Conservation (phyloP, 1,140 invertebrate species). For the Ceratoteleas bidentatus region DNA sequence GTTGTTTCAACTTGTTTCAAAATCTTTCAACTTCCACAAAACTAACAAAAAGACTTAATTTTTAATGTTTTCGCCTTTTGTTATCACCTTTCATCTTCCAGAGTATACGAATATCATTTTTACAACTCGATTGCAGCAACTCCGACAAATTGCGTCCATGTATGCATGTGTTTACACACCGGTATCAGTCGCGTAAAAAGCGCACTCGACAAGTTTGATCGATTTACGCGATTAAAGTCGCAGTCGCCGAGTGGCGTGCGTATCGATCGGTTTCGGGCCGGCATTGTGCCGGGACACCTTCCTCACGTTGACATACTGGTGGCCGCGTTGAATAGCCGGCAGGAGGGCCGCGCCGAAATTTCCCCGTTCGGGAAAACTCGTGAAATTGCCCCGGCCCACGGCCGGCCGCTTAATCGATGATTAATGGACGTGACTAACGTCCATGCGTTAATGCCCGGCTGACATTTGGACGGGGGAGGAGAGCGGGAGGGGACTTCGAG, state of each 20-base stretch:
- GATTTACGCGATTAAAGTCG: slow-evolving; percentile 70
- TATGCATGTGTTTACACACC: slow-evolving; percentile 47
- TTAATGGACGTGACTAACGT: slow-evolving; percentile 63
- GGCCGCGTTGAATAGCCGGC: slow-evolving; percentile 59
- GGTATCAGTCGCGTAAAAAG: slow-evolving; percentile 46
- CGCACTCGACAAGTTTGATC: slow-evolving; percentile 72
- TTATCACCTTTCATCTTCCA: too few relatives aligned
- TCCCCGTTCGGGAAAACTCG: slow-evolving; percentile 63
- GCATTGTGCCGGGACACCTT: slow-evolving; percentile 60
- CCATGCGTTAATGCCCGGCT: slow-evolving; percentile 47
- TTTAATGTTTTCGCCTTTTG: too few relatives aligned
- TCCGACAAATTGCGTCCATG: slow-evolving; percentile 19
- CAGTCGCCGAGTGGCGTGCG: slow-evolving; percentile 73
- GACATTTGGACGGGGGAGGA: slow-evolving; percentile 30
- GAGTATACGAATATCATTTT: too few relatives aligned
- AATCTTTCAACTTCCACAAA: not conserved
- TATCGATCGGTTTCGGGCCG: slow-evolving; percentile 78
- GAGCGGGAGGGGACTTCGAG: not conserved
- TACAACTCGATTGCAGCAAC: too few relatives aligned
- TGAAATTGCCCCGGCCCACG: slow-evolving; percentile 55
- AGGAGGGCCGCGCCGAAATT: slow-evolving; percentile 37
- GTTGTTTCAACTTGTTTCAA: too few relatives aligned
- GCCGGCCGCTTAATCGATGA: slow-evolving; percentile 61
- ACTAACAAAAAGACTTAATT: too few relatives aligned
- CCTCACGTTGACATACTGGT: slow-evolving; percentile 80